Evolutionary conservation across 2,797 vertebrate species (phyloP).

Genomic region (Centropyge bicolor): DNA sequence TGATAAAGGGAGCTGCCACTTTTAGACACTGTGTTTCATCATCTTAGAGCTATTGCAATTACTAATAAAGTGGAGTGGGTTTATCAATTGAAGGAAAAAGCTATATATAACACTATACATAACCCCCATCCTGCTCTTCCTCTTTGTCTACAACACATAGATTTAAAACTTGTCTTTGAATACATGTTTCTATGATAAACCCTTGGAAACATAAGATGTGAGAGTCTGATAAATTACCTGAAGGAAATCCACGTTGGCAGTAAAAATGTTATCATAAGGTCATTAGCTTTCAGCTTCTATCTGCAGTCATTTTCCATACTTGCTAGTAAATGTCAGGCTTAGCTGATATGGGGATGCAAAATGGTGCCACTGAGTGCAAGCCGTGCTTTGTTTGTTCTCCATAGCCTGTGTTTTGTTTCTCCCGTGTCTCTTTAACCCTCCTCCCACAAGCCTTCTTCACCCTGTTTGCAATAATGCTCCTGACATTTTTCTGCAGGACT

Average conservation of each 20-base stretch:
- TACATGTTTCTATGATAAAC: not conserved
- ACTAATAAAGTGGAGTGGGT: slow-evolving; percentile 12
- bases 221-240: slow-evolving; percentile 28
- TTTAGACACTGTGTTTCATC: slow-evolving; percentile 20
- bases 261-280: slow-evolving; percentile 32
- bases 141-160: not conserved
- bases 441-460: slow-evolving; percentile 47
- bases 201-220: not conserved
- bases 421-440: slow-evolving; percentile 55
- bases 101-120: not conserved
- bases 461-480: slow-evolving; percentile 47
- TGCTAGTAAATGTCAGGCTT: slow-evolving; percentile 67
- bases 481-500: slow-evolving; percentile 69
- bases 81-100: slow-evolving; percentile 8
- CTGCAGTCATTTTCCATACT: slow-evolving; percentile 24
- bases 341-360: slow-evolving; percentile 43
- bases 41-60: slow-evolving; percentile 4
- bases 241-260: slow-evolving; percentile 24
- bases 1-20: slow-evolving; percentile 30
- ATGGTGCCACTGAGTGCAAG: slow-evolving; percentile 32
- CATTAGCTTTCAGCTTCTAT: slow-evolving; percentile 45
- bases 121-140: not conserved
- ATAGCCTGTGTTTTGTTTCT: slow-evolving; percentile 41
- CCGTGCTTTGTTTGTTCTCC: slow-evolving; percentile 42
- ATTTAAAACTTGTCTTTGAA: slow-evolving; percentile 10